phyloP scores from a whole-genome alignment of 2,888 invertebrate genomes.

The Perizoma flavofasciatum region DNA sequence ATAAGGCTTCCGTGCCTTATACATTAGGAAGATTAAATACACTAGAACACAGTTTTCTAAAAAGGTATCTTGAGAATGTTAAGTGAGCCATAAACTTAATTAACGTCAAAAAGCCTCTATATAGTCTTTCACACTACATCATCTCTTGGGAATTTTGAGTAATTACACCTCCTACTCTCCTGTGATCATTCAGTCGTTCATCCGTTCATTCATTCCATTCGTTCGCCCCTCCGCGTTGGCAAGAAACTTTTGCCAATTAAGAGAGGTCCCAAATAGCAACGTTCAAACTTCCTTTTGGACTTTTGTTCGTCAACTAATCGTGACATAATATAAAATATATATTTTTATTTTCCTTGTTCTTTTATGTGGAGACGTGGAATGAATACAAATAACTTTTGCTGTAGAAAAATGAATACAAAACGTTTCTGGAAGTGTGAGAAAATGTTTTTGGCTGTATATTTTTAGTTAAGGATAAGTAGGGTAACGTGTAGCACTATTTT shows the following conservation, averaged over 20 bases:
- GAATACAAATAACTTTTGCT: slow-evolving; percentile 40
- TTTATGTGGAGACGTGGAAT: slow-evolving; percentile 39
- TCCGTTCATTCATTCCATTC: slow-evolving; percentile 49
- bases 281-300: slow-evolving; percentile 55
- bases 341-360: slow-evolving; percentile 42
- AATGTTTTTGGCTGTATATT: slow-evolving; percentile 26
- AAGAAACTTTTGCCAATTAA: slow-evolving; percentile 64
- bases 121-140: slow-evolving; percentile 35
- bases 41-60: slow-evolving; percentile 1
- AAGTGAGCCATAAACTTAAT: slow-evolving; percentile 26
- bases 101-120: slow-evolving; percentile 21
- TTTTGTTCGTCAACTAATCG: slow-evolving; percentile 60
- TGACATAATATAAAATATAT: slow-evolving; percentile 52
- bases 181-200: slow-evolving; percentile 65
- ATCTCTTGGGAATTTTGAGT: slow-evolving; percentile 60
- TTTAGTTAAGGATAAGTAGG: slow-evolving; percentile 22
- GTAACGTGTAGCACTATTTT: slow-evolving; percentile 15
- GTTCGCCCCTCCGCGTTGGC: slow-evolving; percentile 48
- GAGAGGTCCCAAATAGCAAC: slow-evolving; percentile 52
- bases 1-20: not conserved
- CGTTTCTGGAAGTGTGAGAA: slow-evolving; percentile 26
- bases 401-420: slow-evolving; percentile 37
- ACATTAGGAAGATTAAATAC: not conserved
- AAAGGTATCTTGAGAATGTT: slow-evolving; percentile 18
- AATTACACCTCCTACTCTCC: slow-evolving; percentile 58